Percentiles rank a stretch among this genome's conserved stretches.
phyloP scores from a whole-genome alignment of 2,797 vertebrate species.

The Aotus griseimembra region DNA sequence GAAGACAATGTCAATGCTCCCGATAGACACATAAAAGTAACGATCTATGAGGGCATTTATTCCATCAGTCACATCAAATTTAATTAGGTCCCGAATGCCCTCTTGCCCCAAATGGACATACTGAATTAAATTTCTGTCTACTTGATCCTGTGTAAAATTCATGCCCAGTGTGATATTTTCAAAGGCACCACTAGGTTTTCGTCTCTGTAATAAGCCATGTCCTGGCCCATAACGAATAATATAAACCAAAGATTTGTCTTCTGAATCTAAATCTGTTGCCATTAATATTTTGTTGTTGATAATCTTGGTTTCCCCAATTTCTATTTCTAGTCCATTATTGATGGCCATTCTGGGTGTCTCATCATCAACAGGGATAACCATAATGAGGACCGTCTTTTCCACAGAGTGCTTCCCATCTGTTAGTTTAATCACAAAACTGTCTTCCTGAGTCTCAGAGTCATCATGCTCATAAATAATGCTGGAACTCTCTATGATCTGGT shows the following conservation, averaged over 20 bases:
- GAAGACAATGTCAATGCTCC: conserved; percentile 95
- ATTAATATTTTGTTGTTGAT: conserved; percentile 91
- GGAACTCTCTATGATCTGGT: conserved; percentile 94
- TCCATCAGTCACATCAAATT: conserved; percentile 98
- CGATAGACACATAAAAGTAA: conserved; percentile 96
- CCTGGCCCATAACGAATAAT: conserved; percentile 92
- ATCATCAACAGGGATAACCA: conserved; percentile 96
- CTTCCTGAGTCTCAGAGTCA: conserved; percentile 94
- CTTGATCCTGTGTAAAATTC: conserved; percentile 96
- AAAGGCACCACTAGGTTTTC: conserved; percentile 82
- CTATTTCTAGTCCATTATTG: conserved; percentile 96
- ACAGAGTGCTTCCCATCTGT: conserved; percentile 92
- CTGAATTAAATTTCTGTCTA: conserved; percentile 92
- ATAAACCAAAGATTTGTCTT: conserved; percentile 92
- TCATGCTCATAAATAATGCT: conserved; percentile 97
- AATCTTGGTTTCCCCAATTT: conserved; percentile 92
- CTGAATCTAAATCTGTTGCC: conserved; percentile 96
- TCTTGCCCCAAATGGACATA: conserved; percentile 94
- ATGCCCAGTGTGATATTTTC: conserved; percentile 94
- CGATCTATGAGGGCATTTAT: conserved; percentile 96
- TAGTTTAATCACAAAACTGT: conserved; percentile 92
- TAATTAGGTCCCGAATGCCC: conserved; percentile 95
- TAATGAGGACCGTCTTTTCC: conserved; percentile 90
- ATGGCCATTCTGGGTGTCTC: conserved; percentile 97
- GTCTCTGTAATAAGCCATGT: conserved; percentile 92